Evolutionary conservation across 2,888 invertebrate genomes (phyloP).

Genomic region (Ypsolopha scabrella): DNA sequence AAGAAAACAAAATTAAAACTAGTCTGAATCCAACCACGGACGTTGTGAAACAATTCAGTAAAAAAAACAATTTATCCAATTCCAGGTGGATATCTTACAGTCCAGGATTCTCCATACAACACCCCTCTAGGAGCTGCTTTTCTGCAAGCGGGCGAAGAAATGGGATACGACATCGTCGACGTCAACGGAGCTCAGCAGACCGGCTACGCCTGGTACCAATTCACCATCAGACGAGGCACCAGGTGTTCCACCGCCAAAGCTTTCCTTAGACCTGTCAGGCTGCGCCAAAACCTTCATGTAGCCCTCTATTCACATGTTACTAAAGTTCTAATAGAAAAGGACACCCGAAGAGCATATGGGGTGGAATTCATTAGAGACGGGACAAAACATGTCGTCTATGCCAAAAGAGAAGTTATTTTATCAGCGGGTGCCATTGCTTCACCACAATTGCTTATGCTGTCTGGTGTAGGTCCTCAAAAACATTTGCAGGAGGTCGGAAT

Average conservation of each 20-base stretch:
- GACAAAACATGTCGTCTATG: constrained; percentile 71
- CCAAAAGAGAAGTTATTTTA: constrained; percentile 84
- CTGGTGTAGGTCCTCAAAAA: constrained; percentile 85
- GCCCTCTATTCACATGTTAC: constrained; percentile 85
- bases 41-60: too few species aligned
- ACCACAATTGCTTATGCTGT: constrained; percentile 92
- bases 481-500: constrained; percentile 80
- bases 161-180: constrained; percentile 90
- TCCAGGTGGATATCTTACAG: constrained; percentile 80
- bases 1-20: too few species aligned
- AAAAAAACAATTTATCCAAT: constrained; percentile 11
- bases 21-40: too few species aligned
- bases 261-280: constrained; percentile 82
- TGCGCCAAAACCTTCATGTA: constrained; percentile 84
- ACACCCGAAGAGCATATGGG: constrained; percentile 79
- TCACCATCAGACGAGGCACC: constrained; percentile 87
- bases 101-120: constrained; percentile 82
- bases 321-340: constrained; percentile 78
- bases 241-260: constrained; percentile 89
- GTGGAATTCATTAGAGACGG: constrained; percentile 83
- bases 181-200: constrained; percentile 89
- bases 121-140: constrained; percentile 89
- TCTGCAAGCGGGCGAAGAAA: constrained; percentile 90
- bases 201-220: constrained; percentile 88
- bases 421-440: constrained; percentile 92